Evolutionary conservation across 2,113 vertebrate species (phyloP), one percentile per base, ranked within the genome.

Genomic region (Microcebus tavaratra): DNA sequence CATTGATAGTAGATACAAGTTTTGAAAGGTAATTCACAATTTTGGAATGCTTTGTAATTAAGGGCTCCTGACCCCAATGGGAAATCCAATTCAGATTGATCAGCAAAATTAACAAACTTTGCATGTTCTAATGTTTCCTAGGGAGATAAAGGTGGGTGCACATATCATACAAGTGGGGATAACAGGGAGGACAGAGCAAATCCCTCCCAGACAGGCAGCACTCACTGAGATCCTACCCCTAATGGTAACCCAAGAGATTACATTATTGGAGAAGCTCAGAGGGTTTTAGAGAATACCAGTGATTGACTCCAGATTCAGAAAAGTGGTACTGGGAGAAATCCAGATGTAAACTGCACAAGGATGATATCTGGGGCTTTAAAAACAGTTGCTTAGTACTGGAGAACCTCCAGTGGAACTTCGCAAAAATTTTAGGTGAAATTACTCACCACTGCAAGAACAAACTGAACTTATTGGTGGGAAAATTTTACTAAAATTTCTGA

Each of bases 211-310:
- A 63, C 8, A 76, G 50, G 39, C 20, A 31, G 21, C 2, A 39
- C 8, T 87, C 76, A 48, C 42, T 73, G 48, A 68, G 48, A 92
- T 68, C 36, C 21, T 53, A 88, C 25, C 57, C 48, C 53, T 27
- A 57, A 87, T 48, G 21, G 50, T 70, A 42, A 80, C 50, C 36
- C n/a, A 53, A 85, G 25, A 81, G 31, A 79, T 78, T 78, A 79
- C 48, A 87, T 42, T 57, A 72, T 45, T 10, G 14, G 18, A 20
- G 23, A 42, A 21, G 2, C 36, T 90, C n/a, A 75, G 10, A 92
- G 61, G 10, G n/a, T 93, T 97, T 96, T 75, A 76, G 63, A 81
- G 90, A 88, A 91, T 79, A n/a, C 21, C 39, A 88, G 17, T 91
- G 63, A 95, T 29, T 59, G 57, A 10, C 31, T 72, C 34, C 21